Conservation (phyloP, 2,797 vertebrate species). For the Sebastes wilsoni region DNA sequence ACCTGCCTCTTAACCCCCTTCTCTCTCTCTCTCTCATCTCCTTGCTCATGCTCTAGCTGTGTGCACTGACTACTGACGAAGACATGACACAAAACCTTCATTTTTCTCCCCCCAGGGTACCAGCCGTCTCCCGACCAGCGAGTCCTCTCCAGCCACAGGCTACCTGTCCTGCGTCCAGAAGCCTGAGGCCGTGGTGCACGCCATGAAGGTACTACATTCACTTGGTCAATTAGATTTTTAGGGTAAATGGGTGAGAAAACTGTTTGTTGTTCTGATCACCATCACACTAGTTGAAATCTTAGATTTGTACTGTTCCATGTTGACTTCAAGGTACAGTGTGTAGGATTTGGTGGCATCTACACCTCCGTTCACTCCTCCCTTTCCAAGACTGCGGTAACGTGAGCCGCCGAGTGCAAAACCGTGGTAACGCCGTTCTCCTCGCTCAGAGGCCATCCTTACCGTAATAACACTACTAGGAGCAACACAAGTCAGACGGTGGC, state of each 20-base stretch:
- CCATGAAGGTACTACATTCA: slow-evolving; percentile 90
- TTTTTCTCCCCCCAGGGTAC: slow-evolving; percentile 79
- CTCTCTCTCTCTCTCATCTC: not conserved
- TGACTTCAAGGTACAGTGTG: not conserved
- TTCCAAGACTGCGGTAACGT: too few relatives aligned
- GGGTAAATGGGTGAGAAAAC: not conserved
- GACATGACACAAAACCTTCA: not conserved
- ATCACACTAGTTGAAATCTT: not conserved
- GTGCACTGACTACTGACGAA: not conserved
- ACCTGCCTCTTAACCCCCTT: not conserved
- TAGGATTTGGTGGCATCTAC: too few relatives aligned
- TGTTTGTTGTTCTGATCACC: not conserved
- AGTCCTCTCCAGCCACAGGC: slow-evolving; percentile 86
- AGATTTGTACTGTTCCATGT: not conserved
- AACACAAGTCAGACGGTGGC: too few relatives aligned
- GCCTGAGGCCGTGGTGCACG: slow-evolving; percentile 95
- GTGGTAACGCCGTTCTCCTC: too few relatives aligned
- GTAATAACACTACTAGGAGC: too few relatives aligned
- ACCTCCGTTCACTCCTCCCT: too few relatives aligned
- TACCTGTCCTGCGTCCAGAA: slow-evolving; percentile 92
- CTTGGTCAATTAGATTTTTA: not conserved
- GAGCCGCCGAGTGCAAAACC: too few relatives aligned
- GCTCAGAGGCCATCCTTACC: too few relatives aligned
- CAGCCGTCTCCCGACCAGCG: slow-evolving; percentile 84
- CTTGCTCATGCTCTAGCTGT: not conserved